Percentiles rank a stretch among this genome's conserved stretches.
phyloP scores from a whole-genome alignment of 2,113 vertebrate species.

The Mixornis gularis region DNA sequence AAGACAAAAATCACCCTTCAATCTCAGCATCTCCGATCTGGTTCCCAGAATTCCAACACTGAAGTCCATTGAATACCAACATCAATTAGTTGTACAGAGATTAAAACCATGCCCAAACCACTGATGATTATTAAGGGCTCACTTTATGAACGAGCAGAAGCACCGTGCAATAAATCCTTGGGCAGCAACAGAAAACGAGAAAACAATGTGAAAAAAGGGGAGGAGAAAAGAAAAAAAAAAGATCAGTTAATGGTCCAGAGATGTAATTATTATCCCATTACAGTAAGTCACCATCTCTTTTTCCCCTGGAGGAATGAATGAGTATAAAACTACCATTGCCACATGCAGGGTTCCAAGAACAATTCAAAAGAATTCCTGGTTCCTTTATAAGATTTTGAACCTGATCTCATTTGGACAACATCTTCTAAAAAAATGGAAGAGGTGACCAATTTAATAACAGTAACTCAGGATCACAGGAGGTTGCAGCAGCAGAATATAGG shows the following conservation, averaged over 20 bases:
- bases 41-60: conserved; percentile 23
- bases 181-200: conserved; percentile 23
- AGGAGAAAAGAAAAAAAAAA: not conserved
- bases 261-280: not conserved
- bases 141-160: conserved; percentile 41
- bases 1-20: conserved; percentile 31
- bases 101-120: conserved; percentile 39
- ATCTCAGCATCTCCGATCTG: not conserved
- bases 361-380: conserved; percentile 32
- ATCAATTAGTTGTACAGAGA: conserved; percentile 17
- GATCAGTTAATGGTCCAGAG: conserved; percentile 16
- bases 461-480: not conserved
- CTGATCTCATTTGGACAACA: conserved; percentile 7
- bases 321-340: conserved; percentile 35
- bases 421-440: conserved; percentile 48
- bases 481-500: not conserved
- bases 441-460: not conserved
- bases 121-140: conserved; percentile 21
- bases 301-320: not conserved
- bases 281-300: conserved; percentile 6
- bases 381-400: conserved; percentile 23
- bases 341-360: not conserved
- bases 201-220: not conserved
- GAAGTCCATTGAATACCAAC: not conserved
- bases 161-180: conserved; percentile 36